Evolutionary conservation across 2,797 vertebrate genomes (phyloP).

Genomic region (Xenopus petersii): DNA sequence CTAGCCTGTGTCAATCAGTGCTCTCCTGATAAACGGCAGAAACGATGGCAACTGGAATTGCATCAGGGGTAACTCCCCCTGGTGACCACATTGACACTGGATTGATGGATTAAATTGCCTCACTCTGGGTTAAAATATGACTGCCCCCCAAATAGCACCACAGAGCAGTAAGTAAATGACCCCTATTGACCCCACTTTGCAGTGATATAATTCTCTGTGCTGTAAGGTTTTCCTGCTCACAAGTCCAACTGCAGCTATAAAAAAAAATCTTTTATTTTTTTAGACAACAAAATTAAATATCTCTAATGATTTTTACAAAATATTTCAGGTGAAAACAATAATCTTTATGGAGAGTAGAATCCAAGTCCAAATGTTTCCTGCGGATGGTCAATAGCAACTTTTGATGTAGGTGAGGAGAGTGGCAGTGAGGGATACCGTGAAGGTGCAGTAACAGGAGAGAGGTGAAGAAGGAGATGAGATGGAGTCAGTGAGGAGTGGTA

Average conservation of each 20-base stretch:
- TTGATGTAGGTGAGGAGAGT: slow-evolving; percentile 15
- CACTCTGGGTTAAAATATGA: too few species aligned
- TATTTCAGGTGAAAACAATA: not conserved
- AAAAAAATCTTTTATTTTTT: not conserved
- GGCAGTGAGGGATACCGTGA: not conserved
- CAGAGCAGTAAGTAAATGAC: too few species aligned
- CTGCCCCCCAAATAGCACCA: too few species aligned
- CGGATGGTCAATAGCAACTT: not conserved
- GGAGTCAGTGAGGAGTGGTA: slow-evolving; percentile 13
- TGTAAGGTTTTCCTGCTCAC: too few species aligned
- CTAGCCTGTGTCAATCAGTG: too few species aligned
- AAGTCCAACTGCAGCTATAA: not conserved
- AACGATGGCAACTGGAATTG: too few species aligned
- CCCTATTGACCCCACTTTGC: too few species aligned
- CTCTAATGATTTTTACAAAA: not conserved
- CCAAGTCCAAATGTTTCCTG: slow-evolving; percentile 7
- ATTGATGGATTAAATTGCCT: too few species aligned
- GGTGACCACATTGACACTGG: too few species aligned
- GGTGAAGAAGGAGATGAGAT: slow-evolving; percentile 23
- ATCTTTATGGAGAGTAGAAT: not conserved
- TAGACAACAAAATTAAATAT: not conserved
- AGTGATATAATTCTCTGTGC: too few species aligned
- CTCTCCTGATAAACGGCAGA: too few species aligned
- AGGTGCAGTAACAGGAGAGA: not conserved
- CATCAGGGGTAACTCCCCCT: too few species aligned